Conservation (phyloP, 35 echinoderm and acorn worm species). For the Lytechinus pictus region DNA sequence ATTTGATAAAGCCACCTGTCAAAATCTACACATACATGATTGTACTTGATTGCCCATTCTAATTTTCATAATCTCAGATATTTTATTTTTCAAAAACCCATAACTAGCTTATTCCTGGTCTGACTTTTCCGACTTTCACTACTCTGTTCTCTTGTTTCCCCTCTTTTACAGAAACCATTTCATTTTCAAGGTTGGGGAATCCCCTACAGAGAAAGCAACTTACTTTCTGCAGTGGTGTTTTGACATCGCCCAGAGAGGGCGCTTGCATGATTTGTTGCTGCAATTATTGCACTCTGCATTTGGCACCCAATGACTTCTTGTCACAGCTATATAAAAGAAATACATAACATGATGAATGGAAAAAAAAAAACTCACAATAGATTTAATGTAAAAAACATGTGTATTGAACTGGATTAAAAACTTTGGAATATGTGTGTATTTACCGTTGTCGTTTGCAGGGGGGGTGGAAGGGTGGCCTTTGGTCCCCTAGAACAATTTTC, state of each 20-base stretch:
- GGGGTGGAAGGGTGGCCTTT: too few species aligned
- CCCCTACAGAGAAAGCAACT: not conserved
- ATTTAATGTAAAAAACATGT: too few species aligned
- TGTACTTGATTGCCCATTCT: too few species aligned
- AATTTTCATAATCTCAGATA: too few species aligned
- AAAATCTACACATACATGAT: too few species aligned
- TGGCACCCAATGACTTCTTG: conserved; percentile 28
- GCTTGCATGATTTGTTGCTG: conserved; percentile 34
- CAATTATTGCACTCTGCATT: conserved; percentile 33
- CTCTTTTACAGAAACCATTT: too few species aligned
- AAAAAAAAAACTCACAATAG: not conserved
- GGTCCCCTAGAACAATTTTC: not conserved
- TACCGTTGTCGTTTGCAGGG: not conserved
- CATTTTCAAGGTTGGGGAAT: too few species aligned
- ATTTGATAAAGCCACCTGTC: too few species aligned
- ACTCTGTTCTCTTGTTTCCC: too few species aligned
- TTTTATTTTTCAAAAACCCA: too few species aligned
- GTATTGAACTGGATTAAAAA: not conserved
- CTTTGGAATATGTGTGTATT: not conserved
- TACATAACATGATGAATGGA: not conserved
- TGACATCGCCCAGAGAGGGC: conserved; percentile 24
- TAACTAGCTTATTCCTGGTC: too few species aligned
- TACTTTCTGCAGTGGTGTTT: conserved; percentile 44
- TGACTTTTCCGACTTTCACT: too few species aligned
- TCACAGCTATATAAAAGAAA: not conserved